Evolutionary conservation across 2,113 vertebrate species (phyloP).

Genomic region (Nycticebus coucang): DNA sequence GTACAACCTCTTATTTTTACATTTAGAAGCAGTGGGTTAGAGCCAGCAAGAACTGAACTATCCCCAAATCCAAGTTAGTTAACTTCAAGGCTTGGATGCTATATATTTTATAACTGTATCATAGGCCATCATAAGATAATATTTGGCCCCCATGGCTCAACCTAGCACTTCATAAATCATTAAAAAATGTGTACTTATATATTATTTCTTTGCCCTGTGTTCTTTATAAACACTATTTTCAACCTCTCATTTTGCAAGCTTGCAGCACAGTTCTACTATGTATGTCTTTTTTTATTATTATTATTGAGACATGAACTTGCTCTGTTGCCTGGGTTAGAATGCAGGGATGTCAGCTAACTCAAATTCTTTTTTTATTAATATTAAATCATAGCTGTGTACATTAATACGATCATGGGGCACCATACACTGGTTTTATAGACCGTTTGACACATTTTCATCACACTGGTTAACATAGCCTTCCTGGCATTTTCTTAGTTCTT

Average conservation of each 20-base stretch:
- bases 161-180: neutral
- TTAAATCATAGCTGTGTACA: no score
- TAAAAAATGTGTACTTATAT: neutral
- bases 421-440: no score
- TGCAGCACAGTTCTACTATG: neutral
- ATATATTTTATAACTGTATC: neutral
- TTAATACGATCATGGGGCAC: no score
- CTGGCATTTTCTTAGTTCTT: no score
- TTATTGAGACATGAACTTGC: no score
- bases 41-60: neutral
- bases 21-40: neutral
- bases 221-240: neutral
- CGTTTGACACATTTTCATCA: no score
- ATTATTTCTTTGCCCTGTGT: neutral
- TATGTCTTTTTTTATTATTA: neutral
- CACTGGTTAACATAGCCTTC: no score
- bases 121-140: neutral
- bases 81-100: neutral
- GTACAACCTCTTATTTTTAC: neutral
- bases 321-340: no score
- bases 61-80: neutral
- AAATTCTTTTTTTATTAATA: no score
- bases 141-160: neutral
- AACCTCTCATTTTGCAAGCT: neutral
- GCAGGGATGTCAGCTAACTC: no score